Conservation (phyloP, 2,888 invertebrate genomes). For the Drosophila mercatorum region DNA sequence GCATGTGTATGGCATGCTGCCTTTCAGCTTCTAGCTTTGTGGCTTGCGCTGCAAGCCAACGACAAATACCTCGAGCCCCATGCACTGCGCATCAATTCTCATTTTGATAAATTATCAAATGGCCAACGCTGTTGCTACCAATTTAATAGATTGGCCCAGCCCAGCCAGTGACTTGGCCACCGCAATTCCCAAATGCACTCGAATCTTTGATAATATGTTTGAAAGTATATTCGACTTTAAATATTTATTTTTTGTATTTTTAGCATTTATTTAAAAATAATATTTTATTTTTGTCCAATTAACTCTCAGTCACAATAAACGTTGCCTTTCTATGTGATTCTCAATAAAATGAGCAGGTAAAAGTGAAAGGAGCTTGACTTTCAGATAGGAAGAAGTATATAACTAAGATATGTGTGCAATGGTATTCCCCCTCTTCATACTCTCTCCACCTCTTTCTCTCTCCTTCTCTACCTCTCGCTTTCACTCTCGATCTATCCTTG, state of each 20-base stretch:
- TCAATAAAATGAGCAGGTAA: background rate
- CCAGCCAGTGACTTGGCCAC: background rate
- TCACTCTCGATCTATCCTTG: too few relatives aligned
- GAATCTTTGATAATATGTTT: background rate
- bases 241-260: background rate
- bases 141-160: slow-evolving; percentile 52
- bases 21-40: slow-evolving; percentile 11
- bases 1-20: slow-evolving; percentile 13
- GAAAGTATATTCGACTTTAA: too few relatives aligned
- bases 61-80: slow-evolving; percentile 45
- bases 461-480: too few relatives aligned
- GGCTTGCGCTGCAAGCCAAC: slow-evolving; percentile 12
- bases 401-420: too few relatives aligned
- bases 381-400: too few relatives aligned
- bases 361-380: too few relatives aligned
- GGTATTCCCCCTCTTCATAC: too few relatives aligned
- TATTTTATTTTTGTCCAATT: background rate
- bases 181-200: background rate
- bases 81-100: slow-evolving; percentile 72
- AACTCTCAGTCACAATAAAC: too few relatives aligned
- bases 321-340: background rate
- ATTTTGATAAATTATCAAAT: slow-evolving; percentile 81
- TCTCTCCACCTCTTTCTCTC: too few relatives aligned
- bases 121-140: slow-evolving; percentile 44
- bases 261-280: background rate